phyloP scores from a whole-genome alignment of 2,888 invertebrate species.

The Amblyteles armatorius region DNA sequence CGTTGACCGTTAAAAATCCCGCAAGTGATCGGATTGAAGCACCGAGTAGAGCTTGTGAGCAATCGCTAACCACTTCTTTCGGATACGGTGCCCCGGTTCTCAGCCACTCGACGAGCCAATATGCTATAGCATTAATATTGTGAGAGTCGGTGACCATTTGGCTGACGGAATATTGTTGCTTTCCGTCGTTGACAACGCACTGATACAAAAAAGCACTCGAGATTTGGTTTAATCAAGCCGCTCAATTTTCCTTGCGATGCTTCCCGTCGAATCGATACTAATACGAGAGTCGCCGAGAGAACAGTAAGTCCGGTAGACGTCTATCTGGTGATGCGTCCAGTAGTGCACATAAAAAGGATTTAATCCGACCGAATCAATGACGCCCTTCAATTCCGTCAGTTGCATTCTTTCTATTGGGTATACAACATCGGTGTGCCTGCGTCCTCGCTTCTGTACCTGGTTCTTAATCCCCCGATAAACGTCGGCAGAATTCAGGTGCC shows the following conservation, averaged over 20 bases:
- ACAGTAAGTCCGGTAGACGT: slow-evolving; percentile 16
- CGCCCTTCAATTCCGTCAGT: not conserved
- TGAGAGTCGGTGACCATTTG: slow-evolving; percentile 18
- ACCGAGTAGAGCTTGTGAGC: slow-evolving; percentile 1
- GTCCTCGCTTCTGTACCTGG: slow-evolving; percentile 23
- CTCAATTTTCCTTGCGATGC: not conserved
- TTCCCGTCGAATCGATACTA: not conserved
- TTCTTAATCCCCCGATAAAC: slow-evolving; percentile 54
- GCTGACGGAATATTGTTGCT: not conserved
- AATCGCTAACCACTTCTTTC: slow-evolving; percentile 9
- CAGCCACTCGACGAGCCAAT: slow-evolving; percentile 17
- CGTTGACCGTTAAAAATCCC: slow-evolving; percentile 12
- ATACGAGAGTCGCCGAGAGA: not conserved
- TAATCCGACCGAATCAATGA: slow-evolving; percentile 46
- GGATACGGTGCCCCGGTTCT: not conserved
- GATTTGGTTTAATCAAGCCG: not conserved
- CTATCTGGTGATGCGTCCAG: slow-evolving; percentile 20
- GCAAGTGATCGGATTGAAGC: slow-evolving; percentile 6
- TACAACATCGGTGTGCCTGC: slow-evolving; percentile 28
- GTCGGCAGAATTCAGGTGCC: slow-evolving; percentile 39
- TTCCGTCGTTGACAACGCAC: not conserved
- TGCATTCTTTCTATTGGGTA: slow-evolving; percentile 32
- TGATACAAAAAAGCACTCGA: not conserved
- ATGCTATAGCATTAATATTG: not conserved
- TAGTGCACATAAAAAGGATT: slow-evolving; percentile 13